Base-by-base conservation (phyloP, 92 coral and sea anemone species). In the Epizoanthus stellaris region DNA sequence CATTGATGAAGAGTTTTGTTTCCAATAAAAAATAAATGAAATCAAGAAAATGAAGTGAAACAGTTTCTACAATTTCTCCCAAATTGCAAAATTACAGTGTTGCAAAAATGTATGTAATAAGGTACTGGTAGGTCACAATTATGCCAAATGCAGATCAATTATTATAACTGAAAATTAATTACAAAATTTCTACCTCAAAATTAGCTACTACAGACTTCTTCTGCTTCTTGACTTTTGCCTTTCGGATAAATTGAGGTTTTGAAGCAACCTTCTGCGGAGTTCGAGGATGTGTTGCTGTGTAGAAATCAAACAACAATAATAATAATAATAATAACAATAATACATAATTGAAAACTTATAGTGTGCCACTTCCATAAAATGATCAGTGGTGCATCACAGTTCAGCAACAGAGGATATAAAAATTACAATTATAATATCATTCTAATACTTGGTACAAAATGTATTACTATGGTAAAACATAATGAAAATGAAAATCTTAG, bases 201-300 rank as follows among this genome's bases (percentile, higher is more conserved):
- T 91, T 97, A 17, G 96, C 93, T 73, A 86, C 88, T 54, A 95
- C 58, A 10, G 93, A 88, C 77, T 91, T 91, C 60, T 85, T 90
- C 58, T 92, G 98, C 82, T 93, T 93, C 76, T 92, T 93, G 23
- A 93, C 73, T 79, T 93, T 95, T 59, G 93, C 95, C 75, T 91
- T 97, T 72, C 87, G 95, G 88, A 94, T 94, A 19, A 94, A 91
- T 82, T 94, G 95, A 56, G 94, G 92, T 85, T 93, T 97, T 36
- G 94, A 94, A 73, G 95, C 86, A 73, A 90, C 72, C 79, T 92
- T 91, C 64, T 91, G 96, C 17, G 97, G 91, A 60, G 94, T 92
- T 77, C 93, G 85, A n/a, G 95, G 94, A 25, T 93, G 97, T 13
- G 97, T 79, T 59, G 96, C 91, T 91, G 73, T 83, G 63, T 38